Percentiles rank a stretch among this genome's conserved stretches.
phyloP scores from a whole-genome alignment of 2,888 invertebrate genomes.

The Nomada hirtipes region DNA sequence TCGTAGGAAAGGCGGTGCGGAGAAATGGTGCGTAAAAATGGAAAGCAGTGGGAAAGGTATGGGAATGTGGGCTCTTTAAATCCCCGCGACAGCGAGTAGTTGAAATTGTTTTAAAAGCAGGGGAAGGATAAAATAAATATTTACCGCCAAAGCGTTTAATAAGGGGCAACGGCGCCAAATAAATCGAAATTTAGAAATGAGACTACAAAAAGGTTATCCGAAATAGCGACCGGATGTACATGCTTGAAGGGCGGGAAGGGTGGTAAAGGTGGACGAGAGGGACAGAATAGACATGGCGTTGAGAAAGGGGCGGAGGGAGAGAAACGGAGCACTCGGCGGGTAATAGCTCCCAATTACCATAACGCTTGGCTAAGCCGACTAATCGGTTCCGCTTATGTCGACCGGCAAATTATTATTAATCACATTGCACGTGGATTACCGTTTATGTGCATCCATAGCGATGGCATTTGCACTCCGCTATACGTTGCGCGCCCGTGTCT shows the following conservation, averaged over 20 bases:
- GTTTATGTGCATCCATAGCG: slow-evolving; percentile 68
- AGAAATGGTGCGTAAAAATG: background rate
- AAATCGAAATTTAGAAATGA: too few species aligned
- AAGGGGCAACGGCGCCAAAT: too few species aligned
- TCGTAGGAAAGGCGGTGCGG: background rate
- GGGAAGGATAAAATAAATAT: background rate
- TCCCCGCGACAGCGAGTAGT: too few species aligned
- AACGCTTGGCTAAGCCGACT: slow-evolving; percentile 79
- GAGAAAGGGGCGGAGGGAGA: slow-evolving; percentile 39
- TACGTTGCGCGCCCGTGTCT: slow-evolving; percentile 23
- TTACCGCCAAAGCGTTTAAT: too few species aligned
- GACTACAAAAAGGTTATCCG: too few species aligned
- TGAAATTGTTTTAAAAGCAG: background rate
- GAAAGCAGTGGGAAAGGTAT: background rate
- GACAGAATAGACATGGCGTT: slow-evolving; percentile 12
- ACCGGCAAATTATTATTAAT: slow-evolving; percentile 82
- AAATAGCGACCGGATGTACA: background rate
- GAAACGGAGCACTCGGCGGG: slow-evolving; percentile 59
- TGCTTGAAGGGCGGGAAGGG: background rate
- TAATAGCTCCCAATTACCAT: slow-evolving; percentile 80
- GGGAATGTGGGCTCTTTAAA: background rate
- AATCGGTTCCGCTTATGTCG: slow-evolving; percentile 81
- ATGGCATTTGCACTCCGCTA: slow-evolving; percentile 65
- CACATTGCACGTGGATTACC: slow-evolving; percentile 76
- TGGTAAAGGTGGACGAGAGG: background rate